Evolutionary conservation across 2,888 invertebrate species (phyloP).

Genomic region (Invenusta paracnida): DNA sequence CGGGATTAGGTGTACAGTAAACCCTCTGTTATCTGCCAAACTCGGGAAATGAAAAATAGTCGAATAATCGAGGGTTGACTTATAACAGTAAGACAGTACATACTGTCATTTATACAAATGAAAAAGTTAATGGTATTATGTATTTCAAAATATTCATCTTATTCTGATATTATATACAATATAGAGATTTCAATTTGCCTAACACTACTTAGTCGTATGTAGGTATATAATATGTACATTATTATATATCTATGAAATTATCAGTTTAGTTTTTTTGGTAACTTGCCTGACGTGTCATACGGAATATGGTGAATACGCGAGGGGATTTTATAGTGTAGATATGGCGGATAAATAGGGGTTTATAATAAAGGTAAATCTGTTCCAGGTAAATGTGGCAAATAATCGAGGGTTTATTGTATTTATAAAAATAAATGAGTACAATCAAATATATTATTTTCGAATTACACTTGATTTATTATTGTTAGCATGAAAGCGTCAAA

Average conservation of each 20-base stretch:
- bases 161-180: too few species aligned
- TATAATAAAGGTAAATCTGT: background rate
- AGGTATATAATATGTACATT: too few species aligned
- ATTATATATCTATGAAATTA: background rate
- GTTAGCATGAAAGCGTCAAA: too few species aligned
- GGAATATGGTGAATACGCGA: background rate
- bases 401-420: background rate
- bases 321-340: background rate
- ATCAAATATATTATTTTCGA: too few species aligned
- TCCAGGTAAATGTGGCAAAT: background rate
- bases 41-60: constrained; percentile 5
- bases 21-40: constrained; percentile 9
- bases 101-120: background rate
- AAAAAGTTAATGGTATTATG: too few species aligned
- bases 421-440: too few species aligned
- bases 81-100: background rate
- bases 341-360: background rate
- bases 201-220: too few species aligned
- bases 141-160: too few species aligned
- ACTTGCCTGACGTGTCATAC: too few species aligned
- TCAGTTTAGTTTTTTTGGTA: background rate
- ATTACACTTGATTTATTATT: too few species aligned
- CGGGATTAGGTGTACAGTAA: background rate
- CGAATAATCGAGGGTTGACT: background rate
- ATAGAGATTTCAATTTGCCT: too few species aligned